Evolutionary conservation across 2,797 vertebrate species (phyloP), one percentile per base, ranked within the genome.

Genomic region (Pipistrellus kuhlii): DNA sequence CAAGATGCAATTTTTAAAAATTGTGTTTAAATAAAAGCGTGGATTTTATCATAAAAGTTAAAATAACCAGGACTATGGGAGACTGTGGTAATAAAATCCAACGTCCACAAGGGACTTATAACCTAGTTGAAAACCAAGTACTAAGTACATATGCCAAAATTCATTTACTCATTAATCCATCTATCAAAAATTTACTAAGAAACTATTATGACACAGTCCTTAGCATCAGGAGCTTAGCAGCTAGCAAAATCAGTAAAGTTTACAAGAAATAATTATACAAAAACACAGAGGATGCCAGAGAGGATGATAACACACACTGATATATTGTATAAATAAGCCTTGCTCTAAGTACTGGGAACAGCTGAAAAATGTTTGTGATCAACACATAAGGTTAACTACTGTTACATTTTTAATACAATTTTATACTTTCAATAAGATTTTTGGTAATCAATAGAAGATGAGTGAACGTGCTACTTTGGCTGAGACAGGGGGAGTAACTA

Each of bases 371-470:
- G 62, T 32, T 89, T 83, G 27, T 3, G 91, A 78, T 55, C 44
- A 95, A 68, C 15, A 94, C 10, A 68, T 51, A 72, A 88, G 25
- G 82, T 66, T 66, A 94, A 89, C 18, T 85, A 82, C 4, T 87
- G 76, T 90, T 88, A 81, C 2, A 35, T 82, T 82, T 94, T 92
- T 96, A 85, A 93, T 21, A 92, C 13, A 85, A 94, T 90, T 69
- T 83, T 92, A 44, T 23, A 53, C 27, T 83, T 94, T 41, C 53
- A 66, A 59, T 46, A 73, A 82, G 23, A 89, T 38, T 95, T 95
- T 69, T 91, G 35, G n/a, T 83, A 84, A 62, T 41, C 21, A 78
- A 81, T 23, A 75, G 38, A 84, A 88, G 76, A 84, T 46, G n/a
- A 44, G 8, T 15, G 10, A 88, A 92, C 51, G n/a, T 46, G 35